Evolutionary conservation across 2,888 invertebrate genomes (phyloP).

Genomic region (Apotomis turbidana): DNA sequence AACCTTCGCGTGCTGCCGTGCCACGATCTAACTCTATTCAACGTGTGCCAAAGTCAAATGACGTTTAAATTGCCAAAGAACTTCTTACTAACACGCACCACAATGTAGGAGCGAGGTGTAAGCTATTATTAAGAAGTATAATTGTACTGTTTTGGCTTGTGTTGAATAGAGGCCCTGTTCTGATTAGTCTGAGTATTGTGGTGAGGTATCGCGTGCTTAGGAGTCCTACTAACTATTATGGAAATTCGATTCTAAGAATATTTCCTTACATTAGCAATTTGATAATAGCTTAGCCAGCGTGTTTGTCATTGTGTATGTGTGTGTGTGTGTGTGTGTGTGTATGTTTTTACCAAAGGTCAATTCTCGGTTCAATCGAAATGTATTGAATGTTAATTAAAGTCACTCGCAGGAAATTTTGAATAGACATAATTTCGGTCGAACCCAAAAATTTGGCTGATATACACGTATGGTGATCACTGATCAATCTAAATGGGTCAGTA

Average conservation of each 20-base stretch:
- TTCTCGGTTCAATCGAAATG: too few relatives aligned
- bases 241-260: neutral
- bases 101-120: too few relatives aligned
- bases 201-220: neutral
- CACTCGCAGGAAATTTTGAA: too few relatives aligned
- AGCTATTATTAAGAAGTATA: too few relatives aligned
- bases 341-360: too few relatives aligned
- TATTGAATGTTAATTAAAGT: too few relatives aligned
- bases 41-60: neutral
- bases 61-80: neutral
- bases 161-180: neutral
- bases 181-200: neutral
- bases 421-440: too few relatives aligned
- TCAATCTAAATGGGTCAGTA: too few relatives aligned
- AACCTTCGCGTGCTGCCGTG: neutral
- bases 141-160: neutral
- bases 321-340: too few relatives aligned
- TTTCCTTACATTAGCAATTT: neutral
- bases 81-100: too few relatives aligned
- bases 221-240: neutral
- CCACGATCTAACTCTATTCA: neutral
- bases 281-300: neutral
- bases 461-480: too few relatives aligned
- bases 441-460: too few relatives aligned
- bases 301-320: neutral